These are phyloP conservation scores for Eurytoma adleriae DNA, from an alignment of 2,888 invertebrate genomes.

Conservation along the genomic window DNA sequence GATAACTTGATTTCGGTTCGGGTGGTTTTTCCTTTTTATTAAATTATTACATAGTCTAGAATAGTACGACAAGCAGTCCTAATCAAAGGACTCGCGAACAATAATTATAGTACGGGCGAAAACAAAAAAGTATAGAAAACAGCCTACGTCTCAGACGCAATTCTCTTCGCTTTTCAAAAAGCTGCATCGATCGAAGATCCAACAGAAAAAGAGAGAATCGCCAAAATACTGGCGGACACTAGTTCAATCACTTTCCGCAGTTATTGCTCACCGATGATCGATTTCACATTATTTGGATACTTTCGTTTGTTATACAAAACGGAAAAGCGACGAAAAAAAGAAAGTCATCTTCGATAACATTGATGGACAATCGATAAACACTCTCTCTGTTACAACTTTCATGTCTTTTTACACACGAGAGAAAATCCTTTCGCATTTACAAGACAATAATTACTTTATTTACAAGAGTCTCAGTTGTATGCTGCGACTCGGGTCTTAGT, in stretches of 20 bases:
- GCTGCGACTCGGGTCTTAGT: constrained; percentile 3
- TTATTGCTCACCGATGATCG: constrained; percentile 33
- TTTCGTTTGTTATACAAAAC: constrained; percentile 23
- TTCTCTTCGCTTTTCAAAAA: constrained; percentile 5
- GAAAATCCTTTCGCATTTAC: constrained; percentile 32
- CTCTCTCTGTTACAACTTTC: constrained; percentile 34
- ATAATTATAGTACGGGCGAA: constrained; percentile 17
- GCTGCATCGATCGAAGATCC: neutral
- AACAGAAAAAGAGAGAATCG: constrained; percentile 28
- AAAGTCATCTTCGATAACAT: constrained; percentile 34
- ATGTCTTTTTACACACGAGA: constrained; percentile 33
- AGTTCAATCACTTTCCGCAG: neutral
- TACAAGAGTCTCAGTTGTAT: constrained; percentile 35
- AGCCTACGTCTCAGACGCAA: constrained; percentile 26
- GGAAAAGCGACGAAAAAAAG: constrained; percentile 26
- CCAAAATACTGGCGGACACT: constrained; percentile 49
- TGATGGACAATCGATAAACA: constrained; percentile 38
- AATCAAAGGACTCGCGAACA: constrained; percentile 1
- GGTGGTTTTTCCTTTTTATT: constrained; percentile 20
- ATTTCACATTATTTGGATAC: constrained; percentile 6
- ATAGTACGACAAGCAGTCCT: neutral
- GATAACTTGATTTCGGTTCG: constrained; percentile 38
- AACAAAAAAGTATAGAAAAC: constrained; percentile 14
- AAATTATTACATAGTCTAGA: constrained; percentile 34
- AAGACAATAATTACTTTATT: constrained; percentile 43